Conservation (phyloP, 2,797 vertebrate species). For the Percopsis omiscomaycus region DNA sequence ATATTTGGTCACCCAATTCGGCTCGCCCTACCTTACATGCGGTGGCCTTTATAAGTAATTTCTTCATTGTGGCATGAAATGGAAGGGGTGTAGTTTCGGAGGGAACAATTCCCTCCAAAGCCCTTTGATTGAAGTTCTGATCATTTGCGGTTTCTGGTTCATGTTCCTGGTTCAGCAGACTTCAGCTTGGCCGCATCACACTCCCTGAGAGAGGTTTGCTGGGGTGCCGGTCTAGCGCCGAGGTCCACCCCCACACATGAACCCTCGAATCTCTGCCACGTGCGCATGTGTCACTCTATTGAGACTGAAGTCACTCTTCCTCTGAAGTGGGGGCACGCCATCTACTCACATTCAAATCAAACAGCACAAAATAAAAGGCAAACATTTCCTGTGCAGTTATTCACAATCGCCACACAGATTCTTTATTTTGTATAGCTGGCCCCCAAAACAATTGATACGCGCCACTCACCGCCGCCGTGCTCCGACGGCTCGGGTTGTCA, state of each 20-base stretch:
- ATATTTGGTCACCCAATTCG: too few relatives aligned
- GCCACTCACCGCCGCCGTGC: slow-evolving; percentile 58
- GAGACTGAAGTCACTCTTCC: slow-evolving; percentile 53
- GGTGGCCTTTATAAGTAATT: neutral
- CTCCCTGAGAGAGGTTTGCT: slow-evolving; percentile 57
- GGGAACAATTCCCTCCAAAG: too few relatives aligned
- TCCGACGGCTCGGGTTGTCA: slow-evolving; percentile 40
- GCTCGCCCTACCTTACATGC: too few relatives aligned
- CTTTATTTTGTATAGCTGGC: slow-evolving; percentile 69
- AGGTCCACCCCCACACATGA: slow-evolving; percentile 24
- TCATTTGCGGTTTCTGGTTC: slow-evolving; percentile 46
- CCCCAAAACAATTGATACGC: slow-evolving; percentile 67
- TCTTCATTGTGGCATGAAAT: neutral
- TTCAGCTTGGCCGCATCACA: slow-evolving; percentile 54
- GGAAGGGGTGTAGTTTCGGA: neutral
- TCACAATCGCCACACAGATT: slow-evolving; percentile 66
- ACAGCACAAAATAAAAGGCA: slow-evolving; percentile 59
- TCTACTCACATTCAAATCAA: slow-evolving; percentile 57
- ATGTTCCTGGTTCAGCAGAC: slow-evolving; percentile 48
- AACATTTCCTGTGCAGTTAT: slow-evolving; percentile 65
- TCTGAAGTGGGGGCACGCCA: slow-evolving; percentile 44
- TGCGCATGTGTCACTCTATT: slow-evolving; percentile 43
- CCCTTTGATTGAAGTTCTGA: neutral
- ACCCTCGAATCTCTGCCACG: slow-evolving; percentile 32
- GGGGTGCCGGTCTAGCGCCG: slow-evolving; percentile 36